Evolutionary conservation across 2,888 invertebrate genomes (phyloP), one percentile per base, ranked within the genome.

Genomic region (Acholoe squamosa): DNA sequence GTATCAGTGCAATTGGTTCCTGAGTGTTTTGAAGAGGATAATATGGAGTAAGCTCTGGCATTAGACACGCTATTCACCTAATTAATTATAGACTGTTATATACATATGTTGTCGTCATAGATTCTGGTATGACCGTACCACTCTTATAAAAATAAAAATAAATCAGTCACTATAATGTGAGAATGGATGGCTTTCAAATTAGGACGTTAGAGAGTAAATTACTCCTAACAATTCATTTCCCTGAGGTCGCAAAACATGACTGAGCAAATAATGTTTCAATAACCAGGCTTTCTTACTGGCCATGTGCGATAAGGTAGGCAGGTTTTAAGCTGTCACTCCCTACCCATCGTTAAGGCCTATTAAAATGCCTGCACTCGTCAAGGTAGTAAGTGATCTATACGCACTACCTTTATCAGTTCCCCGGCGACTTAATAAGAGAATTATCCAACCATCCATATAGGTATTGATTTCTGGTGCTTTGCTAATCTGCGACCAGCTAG

Each of bases 391-490:
- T 71, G 71, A 14, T 71, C 71, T 71, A 71, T 71, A 71, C 28
- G 71, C 71, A 71, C 28, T 71, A 71, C 19, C 71, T 71, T 71
- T 71, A 71, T 71, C 71, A 71, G 28, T 71, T 7, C 28, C 71
- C 19, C 3, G 28, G 71, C 71, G 71, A 71, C 71, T 43, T 80
- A 80, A 80, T 80, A 80, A 80, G 34, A 80, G 80, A 80, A 80
- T 80, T 80, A 80, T 34, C 34, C 33, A 80, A 33, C 80, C 80
- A 80, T 43, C 80, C 80, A 80, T 80, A 80, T 14, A 80, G 43
- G 43, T 34, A 80, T 80, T n/a, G 80, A 80, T 80, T 43, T 19
- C 34, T 80, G 34, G 43, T 34, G 19, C 80, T n/a, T 25, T 80
- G 80, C 80, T 80, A 80, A 80, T 80, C 33, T 80, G 80, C 34